Base-by-base conservation (phyloP, 2,797 vertebrate species). In the Masticophis lateralis region DNA sequence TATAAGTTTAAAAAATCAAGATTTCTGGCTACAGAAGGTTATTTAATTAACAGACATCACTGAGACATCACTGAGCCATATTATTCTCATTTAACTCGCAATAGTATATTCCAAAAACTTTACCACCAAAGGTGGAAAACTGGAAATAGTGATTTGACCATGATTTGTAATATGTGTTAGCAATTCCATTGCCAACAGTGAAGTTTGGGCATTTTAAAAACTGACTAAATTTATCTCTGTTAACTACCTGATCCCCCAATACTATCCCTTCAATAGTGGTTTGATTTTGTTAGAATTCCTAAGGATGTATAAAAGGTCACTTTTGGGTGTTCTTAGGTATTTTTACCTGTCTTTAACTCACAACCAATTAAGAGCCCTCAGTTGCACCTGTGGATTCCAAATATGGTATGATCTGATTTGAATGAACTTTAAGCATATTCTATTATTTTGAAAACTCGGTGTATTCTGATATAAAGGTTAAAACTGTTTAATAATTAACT, bases 401-500 rank as follows among this genome's bases (percentile, higher is more conserved):
- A 47, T 37, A 60, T 53, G 1, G 12, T 51, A 10, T 89, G 87
- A 56, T 66, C 5, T 28, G 22, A 88, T 53, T 88, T 69, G 20
- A 92, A 20, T 87, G 22, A 13, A n/a, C 22, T 66, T 90, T 96
- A 95, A 96, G 91, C 86, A 93, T 60, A 59, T 95, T 96, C 56
- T 79, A 27, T 56, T 86, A 94, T 90, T 57, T 86, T 87, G 16
- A 9, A 86, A 43, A 87, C 16, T 43, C 22, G 3, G 28, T 63
- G 51, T 66, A 47, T 69, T 51, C n/a, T 56, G 4, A 32, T 87
- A 88, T 37, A 53, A 91, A 32, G 4, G 0, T 87, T 55, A 57
- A 91, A 97, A 93, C 47, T 57, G 69, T 95, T 95, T 92, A 94
- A 90, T 57, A 92, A 94, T 93, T 88, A 79, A 55, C 13, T 87